Base-by-base conservation (phyloP, 2,888 invertebrate genomes). In the Ormyrus nitidulus region DNA sequence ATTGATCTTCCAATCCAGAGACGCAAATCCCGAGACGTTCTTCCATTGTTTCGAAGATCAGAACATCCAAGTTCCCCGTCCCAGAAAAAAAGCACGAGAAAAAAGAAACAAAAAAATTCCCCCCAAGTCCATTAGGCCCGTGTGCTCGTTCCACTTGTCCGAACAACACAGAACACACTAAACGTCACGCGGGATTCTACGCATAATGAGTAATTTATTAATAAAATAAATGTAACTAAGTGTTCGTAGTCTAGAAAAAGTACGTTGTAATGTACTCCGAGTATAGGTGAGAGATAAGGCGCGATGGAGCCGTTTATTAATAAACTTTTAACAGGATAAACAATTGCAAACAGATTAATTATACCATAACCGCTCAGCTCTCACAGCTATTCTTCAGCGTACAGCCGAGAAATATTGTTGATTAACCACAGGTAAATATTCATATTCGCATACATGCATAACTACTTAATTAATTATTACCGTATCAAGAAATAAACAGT, bases 241-340 rank as follows among this genome's bases (percentile, higher is more conserved):
- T 90, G 90, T 90, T 86, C 84, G 89, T 90, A 90, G 90, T 86
- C 86, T 90, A 90, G 89, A 86, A 87, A 89, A 89, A 88, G 87
- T 87, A 88, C 87, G 87, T 87, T 88, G 88, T 88, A 88, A 80
- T 82, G 82, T 89, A 88, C 86, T 89, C 87, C 84, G 85, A 83
- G 75, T 77, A 79, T 82, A 84, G 80, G 80, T 79, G 80, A 79
- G 84, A 83, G 85, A 85, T 83, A 83, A 84, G 83, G 83, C 83
- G 83, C 83, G 84, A 83, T 87, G 87, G 85, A 89, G 86, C 86
- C 88, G 85, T 90, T 90, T 89, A 76, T 77, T 71, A 73, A 82
- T 79, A 81, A 90, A 87, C 86, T 85, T 86, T 79, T 85, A 88
- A 87, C 86, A 85, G 86, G 70, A 88, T 89, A 89, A 86, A 70